Base-by-base conservation (phyloP, 64 coral and sea anemone species). In the Porites australiensis region DNA sequence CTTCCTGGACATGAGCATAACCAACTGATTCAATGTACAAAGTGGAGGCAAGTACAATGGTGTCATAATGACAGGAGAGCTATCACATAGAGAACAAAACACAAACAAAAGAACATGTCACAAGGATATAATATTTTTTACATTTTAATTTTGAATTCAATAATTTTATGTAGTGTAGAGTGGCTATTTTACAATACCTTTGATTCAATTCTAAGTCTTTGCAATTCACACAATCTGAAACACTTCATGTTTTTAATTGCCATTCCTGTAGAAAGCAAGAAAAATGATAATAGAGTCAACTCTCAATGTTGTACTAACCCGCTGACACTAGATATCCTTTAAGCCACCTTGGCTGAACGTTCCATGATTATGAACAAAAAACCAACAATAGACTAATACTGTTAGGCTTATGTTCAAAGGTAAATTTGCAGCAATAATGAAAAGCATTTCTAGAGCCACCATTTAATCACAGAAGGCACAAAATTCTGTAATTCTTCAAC, bases 1-100 rank as follows among this genome's bases (percentile, higher is more conserved):
- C 88, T 59, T 97, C 88, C 75, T 94, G 92, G 64, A 94, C 73
- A 53, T 94, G 94, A 23, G 72, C 67, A 45, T 88, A 91, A 15
- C 90, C 87, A 58, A 97, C 64, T 22, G 92, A 94, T 18, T 91
- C 95, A 23, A 94, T 48, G 52, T 58, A 82, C 2, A 97, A 9
- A 9, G 70, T 91, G 23, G 82, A 60, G 27, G 88, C 77, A 18
- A 97, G 55, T 58, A 64, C 75, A 72, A 93, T 59, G 16, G 74
- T 62, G 13, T 48, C 65, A 51, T 90, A n/a, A 20, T 80, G 54
- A 43, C 67, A 46, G 53, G 83, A 75, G 1, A 97, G 68, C 95
- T 97, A 22, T 50, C 22, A 90, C 2, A 58, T 21, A 52, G 62
- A 78, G 66, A 43, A 21, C 53, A 27, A 10, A 43, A 8, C 21